A percentile compares a stretch with the other conserved stretches of the same genome.
Evolutionary conservation across 2,113 vertebrate species (phyloP).

Genomic region (Neodontobutis hainanensis): DNA sequence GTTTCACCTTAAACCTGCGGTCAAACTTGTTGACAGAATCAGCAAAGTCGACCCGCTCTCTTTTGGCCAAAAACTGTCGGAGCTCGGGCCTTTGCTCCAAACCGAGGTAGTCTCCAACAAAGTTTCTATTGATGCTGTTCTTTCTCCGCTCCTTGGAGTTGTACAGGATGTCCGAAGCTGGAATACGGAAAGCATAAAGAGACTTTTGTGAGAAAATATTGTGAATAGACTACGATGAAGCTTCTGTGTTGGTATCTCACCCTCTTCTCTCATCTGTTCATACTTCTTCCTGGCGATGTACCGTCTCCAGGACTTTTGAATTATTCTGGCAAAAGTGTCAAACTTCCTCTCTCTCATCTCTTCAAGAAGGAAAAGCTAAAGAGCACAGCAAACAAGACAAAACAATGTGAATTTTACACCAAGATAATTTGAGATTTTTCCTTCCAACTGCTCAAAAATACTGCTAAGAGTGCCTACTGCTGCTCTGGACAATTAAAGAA

Average conservation of each 20-base stretch:
- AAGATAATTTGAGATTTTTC: too few species aligned
- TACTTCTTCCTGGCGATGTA: conserved; percentile 89
- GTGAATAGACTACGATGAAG: accelerated
- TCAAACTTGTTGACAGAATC: conserved; percentile 94
- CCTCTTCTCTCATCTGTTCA: conserved; percentile 95
- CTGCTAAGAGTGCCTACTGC: too few species aligned
- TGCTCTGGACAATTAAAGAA: too few species aligned
- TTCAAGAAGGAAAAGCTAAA: conserved; percentile 94
- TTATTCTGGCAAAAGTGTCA: conserved; percentile 89
- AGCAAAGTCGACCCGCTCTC: conserved; percentile 91
- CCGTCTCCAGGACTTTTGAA: conserved; percentile 95
- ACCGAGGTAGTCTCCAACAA: conserved; percentile 95
- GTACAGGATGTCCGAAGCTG: conserved; percentile 95
- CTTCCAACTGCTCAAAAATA: too few species aligned
- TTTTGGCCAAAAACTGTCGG: conserved; percentile 90
- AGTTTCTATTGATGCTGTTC: conserved; percentile 98
- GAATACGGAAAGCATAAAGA: background rate
- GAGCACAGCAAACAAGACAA: background rate
- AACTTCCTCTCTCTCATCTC: conserved; percentile 97
- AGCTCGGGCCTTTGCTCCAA: conserved; percentile 94
- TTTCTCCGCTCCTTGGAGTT: conserved; percentile 91
- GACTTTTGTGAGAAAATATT: background rate
- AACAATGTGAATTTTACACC: background rate
- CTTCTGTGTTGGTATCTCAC: conserved; percentile 67
- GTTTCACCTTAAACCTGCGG: conserved; percentile 94